Evolutionary conservation across 2,113 vertebrate species (phyloP).

Genomic region (Oncorhynchus keta): DNA sequence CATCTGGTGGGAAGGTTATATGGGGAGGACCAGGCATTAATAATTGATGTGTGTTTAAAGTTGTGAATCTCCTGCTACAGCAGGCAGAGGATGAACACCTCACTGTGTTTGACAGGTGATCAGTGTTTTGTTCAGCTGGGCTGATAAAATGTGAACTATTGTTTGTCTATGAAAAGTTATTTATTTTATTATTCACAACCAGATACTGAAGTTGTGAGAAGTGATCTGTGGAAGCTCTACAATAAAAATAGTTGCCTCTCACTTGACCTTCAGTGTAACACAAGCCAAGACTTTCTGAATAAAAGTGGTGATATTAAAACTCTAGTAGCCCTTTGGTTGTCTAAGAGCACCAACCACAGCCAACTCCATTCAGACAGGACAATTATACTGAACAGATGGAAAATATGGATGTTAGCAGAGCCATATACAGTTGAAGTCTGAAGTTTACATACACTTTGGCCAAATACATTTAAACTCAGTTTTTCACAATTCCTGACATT

Average conservation of each 20-base stretch:
- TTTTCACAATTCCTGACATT: too few relatives aligned
- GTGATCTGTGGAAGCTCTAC: background rate
- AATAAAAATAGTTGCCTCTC: background rate
- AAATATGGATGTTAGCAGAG: too few relatives aligned
- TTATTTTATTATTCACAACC: too few relatives aligned
- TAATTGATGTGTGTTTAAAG: conserved; percentile 3
- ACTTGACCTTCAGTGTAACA: background rate
- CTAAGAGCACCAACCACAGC: background rate
- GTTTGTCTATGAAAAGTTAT: too few relatives aligned
- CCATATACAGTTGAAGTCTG: too few relatives aligned
- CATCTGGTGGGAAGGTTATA: conserved; percentile 12
- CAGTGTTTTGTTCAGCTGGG: conserved; percentile 11
- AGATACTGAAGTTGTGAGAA: too few relatives aligned
- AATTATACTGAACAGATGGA: too few relatives aligned
- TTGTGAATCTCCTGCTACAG: conserved; percentile 8
- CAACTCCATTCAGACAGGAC: too few relatives aligned
- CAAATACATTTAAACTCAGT: too few relatives aligned
- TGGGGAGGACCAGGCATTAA: conserved; percentile 12
- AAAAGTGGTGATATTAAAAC: background rate
- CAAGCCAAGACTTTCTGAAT: background rate
- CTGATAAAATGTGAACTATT: background rate
- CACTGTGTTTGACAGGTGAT: conserved; percentile 30
- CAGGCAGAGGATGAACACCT: background rate
- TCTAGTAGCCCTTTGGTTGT: background rate
- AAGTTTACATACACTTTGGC: too few relatives aligned